These are phyloP conservation scores for Hemitrygon akajei DNA, from an alignment of 2,797 vertebrate species.

Conservation along the genomic window DNA sequence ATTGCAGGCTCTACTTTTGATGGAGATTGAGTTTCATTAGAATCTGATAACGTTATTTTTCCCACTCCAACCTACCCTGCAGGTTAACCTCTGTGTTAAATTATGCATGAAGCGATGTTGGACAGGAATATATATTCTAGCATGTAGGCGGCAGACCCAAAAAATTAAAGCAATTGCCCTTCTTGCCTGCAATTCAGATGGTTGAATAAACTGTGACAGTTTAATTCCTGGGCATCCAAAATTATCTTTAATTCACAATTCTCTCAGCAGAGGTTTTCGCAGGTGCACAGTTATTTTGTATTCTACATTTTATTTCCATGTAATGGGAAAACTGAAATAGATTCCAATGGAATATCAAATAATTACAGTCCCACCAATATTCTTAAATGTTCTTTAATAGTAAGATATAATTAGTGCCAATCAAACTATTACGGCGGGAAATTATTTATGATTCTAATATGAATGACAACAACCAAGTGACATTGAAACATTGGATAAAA, in stretches of 20 bases:
- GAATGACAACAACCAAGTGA: not conserved
- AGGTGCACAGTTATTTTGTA: not conserved
- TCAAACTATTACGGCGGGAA: not conserved
- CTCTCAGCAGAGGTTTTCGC: not conserved
- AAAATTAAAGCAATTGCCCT: constrained; percentile 25
- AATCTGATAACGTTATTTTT: not conserved
- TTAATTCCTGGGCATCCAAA: constrained; percentile 2
- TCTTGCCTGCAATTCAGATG: not conserved
- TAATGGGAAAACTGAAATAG: not conserved
- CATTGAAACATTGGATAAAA: not conserved
- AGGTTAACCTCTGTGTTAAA: constrained; percentile 6
- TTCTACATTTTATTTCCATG: not conserved
- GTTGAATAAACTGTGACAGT: constrained; percentile 13
- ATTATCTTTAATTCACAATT: constrained; percentile 9
- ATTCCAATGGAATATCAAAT: not conserved
- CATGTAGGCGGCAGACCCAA: no score
- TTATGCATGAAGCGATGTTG: not conserved
- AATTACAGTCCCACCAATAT: not conserved
- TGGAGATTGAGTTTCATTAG: no score
- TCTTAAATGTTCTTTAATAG: not conserved
- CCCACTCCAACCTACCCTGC: no score
- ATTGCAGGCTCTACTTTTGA: not conserved
- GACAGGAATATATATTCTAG: not conserved
- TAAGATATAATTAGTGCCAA: not conserved
- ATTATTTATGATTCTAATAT: not conserved